These are phyloP conservation scores for Halcyon senegalensis DNA, from an alignment of 2,113 vertebrate species.

Conservation along the genomic window DNA sequence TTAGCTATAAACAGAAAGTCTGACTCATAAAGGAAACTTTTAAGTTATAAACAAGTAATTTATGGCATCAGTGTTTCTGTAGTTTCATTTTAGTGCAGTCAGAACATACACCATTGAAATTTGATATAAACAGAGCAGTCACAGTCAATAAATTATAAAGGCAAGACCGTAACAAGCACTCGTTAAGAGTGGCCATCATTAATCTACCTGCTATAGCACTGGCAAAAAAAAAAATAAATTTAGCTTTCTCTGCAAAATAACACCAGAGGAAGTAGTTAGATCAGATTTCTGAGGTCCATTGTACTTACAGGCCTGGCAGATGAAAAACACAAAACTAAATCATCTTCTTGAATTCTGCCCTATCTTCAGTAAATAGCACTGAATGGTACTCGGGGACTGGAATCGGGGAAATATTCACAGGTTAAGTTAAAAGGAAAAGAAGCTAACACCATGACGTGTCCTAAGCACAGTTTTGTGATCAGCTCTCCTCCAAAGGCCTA, in stretches of 20 bases:
- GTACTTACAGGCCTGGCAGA: background rate
- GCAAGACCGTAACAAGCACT: background rate
- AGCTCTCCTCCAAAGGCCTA: background rate
- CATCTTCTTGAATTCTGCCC: background rate
- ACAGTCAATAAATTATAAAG: background rate
- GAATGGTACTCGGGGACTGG: background rate
- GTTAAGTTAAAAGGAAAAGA: background rate
- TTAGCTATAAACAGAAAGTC: background rate
- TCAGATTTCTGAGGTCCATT: background rate
- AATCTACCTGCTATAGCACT: background rate
- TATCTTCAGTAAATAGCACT: background rate
- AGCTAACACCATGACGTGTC: background rate
- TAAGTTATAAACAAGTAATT: background rate
- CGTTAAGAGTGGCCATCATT: background rate
- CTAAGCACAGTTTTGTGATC: background rate
- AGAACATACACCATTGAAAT: background rate
- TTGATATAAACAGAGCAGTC: background rate
- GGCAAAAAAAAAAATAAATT: background rate
- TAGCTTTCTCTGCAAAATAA: background rate
- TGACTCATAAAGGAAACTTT: background rate
- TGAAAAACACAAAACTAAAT: background rate
- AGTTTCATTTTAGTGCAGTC: background rate
- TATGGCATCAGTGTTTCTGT: background rate
- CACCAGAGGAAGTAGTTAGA: background rate
- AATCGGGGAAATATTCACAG: background rate